Conservation (phyloP, 1,140 invertebrate genomes). For the Eriosoma lanigerum region DNA sequence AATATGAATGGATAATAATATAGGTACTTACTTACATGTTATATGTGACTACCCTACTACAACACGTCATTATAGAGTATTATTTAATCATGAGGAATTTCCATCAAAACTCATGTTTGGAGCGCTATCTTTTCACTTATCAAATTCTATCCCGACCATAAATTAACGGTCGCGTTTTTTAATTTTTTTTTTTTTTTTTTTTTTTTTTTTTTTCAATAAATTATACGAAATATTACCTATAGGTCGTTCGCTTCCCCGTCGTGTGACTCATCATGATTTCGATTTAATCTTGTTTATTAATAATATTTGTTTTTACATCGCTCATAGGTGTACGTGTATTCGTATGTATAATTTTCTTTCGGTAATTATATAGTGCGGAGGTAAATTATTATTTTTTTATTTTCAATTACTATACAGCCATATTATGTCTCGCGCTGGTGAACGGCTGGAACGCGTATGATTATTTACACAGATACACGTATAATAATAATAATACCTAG, state of each 20-base stretch:
- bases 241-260: neutral
- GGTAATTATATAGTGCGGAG: neutral
- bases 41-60: no score
- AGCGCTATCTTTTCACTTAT: neutral
- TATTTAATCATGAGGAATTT: neutral
- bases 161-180: neutral
- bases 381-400: neutral
- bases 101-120: neutral
- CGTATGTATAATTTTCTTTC: neutral
- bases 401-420: conserved; percentile 2
- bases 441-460: neutral
- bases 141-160: neutral
- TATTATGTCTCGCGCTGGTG: neutral
- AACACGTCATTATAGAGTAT: no score
- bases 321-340: neutral
- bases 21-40: no score
- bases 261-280: neutral
- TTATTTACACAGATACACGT: conserved; percentile 22
- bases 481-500: no score
- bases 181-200: neutral
- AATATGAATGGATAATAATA: no score
- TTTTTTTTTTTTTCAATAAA: conserved; percentile 3
- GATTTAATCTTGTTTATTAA: conserved; percentile 21
- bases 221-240: neutral
- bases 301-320: conserved; percentile 23